Percentiles rank a stretch among this genome's conserved stretches.
phyloP scores from a whole-genome alignment of 2,113 vertebrate species.

The Aspidoscelis tigris region DNA sequence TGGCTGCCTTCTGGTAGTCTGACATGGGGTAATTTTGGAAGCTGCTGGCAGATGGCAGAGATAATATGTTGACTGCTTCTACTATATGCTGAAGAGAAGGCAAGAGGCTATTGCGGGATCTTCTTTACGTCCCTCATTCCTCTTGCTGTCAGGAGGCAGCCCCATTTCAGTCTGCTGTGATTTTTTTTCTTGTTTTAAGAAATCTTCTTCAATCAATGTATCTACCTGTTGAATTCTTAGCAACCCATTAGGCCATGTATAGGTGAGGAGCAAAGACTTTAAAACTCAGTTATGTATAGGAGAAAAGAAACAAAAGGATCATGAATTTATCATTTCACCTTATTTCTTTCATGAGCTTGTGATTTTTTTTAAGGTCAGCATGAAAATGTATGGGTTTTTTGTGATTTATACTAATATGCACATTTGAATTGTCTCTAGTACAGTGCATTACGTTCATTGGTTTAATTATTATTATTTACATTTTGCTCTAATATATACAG shows the following conservation, averaged over 20 bases:
- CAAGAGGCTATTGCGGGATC: no score
- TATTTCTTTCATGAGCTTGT: background rate
- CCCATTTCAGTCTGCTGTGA: constrained; percentile 42
- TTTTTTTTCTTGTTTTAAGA: constrained; percentile 30
- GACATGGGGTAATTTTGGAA: no score
- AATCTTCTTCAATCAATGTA: constrained; percentile 46
- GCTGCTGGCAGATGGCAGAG: no score
- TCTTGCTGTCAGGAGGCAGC: no score
- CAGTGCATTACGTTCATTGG: no score
- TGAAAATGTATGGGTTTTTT: background rate
- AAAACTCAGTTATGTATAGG: constrained; percentile 15
- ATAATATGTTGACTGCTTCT: no score
- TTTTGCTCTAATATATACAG: no score
- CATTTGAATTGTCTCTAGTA: no score
- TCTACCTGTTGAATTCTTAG: constrained; percentile 54
- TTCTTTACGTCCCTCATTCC: no score
- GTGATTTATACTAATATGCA: background rate
- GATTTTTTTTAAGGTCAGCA: background rate
- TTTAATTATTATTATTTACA: no score
- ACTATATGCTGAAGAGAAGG: no score
- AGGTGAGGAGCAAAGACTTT: constrained; percentile 29
- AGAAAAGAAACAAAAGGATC: constrained; percentile 8
- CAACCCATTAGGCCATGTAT: constrained; percentile 38
- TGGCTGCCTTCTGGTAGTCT: no score
- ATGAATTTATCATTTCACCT: background rate